phyloP scores from a whole-genome alignment of 2,797 vertebrate genomes.

The Acrossocheilus fasciatus region DNA sequence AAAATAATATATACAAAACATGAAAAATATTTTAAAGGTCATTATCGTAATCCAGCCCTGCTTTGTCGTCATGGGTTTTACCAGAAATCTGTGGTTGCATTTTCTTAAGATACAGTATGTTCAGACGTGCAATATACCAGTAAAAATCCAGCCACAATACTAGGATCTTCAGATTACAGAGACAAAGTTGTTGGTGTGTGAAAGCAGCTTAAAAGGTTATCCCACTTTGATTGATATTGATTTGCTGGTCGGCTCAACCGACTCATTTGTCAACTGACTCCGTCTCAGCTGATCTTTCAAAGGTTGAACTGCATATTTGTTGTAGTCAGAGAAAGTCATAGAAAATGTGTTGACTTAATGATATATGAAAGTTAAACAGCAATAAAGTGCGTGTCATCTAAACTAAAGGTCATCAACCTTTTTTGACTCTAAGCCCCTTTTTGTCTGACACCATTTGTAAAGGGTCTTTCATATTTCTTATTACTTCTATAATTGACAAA shows the following conservation, averaged over 20 bases:
- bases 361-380: neutral
- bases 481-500: too few relatives aligned
- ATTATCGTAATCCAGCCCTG: too few relatives aligned
- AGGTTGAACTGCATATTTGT: neutral
- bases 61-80: too few relatives aligned
- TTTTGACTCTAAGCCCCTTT: too few relatives aligned
- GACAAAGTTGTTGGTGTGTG: neutral
- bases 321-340: neutral
- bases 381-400: neutral
- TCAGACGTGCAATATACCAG: neutral
- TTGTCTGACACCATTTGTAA: too few relatives aligned
- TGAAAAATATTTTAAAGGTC: too few relatives aligned
- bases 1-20: too few relatives aligned
- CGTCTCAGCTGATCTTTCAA: neutral
- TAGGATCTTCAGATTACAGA: neutral
- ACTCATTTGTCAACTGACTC: neutral
- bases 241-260: neutral
- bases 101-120: neutral
- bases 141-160: neutral
- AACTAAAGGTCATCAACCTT: neutral
- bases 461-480: too few relatives aligned
- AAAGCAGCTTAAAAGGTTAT: neutral
- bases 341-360: neutral
- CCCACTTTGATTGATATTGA: conserved; percentile 3
- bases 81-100: neutral